Conservation (phyloP, 1,140 invertebrate species). For the Drosophila kikkawai region DNA sequence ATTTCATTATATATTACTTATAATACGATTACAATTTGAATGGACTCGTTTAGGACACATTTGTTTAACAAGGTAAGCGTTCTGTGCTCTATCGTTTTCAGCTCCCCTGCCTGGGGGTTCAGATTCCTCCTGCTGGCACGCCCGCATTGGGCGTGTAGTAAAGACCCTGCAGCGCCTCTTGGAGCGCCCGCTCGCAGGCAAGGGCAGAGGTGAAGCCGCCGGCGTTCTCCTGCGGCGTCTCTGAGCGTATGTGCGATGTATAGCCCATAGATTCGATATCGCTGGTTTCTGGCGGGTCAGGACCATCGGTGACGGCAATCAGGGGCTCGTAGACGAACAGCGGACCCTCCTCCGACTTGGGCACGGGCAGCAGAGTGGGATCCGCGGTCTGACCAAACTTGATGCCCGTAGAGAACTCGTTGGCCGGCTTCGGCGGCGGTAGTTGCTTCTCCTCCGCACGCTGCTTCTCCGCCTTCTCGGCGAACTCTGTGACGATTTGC, state of each 20-base stretch:
- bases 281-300: slow-evolving; percentile 88
- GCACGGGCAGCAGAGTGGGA: slow-evolving; percentile 88
- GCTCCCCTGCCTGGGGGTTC: neutral
- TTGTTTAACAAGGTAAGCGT: slow-evolving; percentile 74
- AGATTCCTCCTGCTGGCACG: slow-evolving; percentile 61
- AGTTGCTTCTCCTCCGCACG: slow-evolving; percentile 89
- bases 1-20: slow-evolving; percentile 28
- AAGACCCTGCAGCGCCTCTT: slow-evolving; percentile 95
- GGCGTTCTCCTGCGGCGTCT: slow-evolving; percentile 91
- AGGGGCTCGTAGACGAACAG: slow-evolving; percentile 89
- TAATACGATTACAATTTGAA: slow-evolving; percentile 41
- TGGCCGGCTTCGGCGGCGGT: slow-evolving; percentile 85
- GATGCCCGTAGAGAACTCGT: slow-evolving; percentile 93
- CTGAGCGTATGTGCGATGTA: slow-evolving; percentile 90
- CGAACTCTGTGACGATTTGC: slow-evolving; percentile 94
- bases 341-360: slow-evolving; percentile 91
- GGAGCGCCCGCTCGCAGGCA: slow-evolving; percentile 94
- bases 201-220: slow-evolving; percentile 94
- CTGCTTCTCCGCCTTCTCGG: slow-evolving; percentile 88
- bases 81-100: slow-evolving; percentile 39
- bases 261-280: slow-evolving; percentile 91
- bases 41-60: slow-evolving; percentile 48
- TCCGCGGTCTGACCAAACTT: slow-evolving; percentile 88
- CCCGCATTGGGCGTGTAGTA: slow-evolving; percentile 86
- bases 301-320: slow-evolving; percentile 89